These are phyloP conservation scores for Crocallis elinguaria DNA, from an alignment of 2,888 invertebrate species.

Conservation along the genomic window DNA sequence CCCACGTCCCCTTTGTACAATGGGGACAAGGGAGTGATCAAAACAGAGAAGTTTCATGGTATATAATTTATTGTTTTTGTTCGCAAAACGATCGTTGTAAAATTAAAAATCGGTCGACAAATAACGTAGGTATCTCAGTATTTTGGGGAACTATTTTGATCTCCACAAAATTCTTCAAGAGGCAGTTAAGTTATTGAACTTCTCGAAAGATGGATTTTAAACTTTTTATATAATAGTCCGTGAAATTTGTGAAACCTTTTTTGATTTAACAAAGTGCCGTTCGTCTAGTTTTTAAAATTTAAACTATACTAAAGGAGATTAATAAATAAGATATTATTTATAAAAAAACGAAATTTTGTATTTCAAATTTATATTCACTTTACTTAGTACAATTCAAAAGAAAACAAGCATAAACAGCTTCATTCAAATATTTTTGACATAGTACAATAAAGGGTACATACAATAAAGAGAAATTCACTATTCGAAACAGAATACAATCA, in stretches of 20 bases:
- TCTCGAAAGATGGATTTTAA: too few species aligned
- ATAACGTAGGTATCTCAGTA: neutral
- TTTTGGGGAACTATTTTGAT: neutral
- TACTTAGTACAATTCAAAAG: too few species aligned
- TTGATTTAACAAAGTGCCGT: too few species aligned
- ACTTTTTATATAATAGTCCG: too few species aligned
- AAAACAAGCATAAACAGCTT: neutral
- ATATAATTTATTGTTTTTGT: conserved; percentile 60
- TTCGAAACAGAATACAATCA: neutral
- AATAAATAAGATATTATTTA: too few species aligned
- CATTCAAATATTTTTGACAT: neutral
- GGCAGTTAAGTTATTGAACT: too few species aligned
- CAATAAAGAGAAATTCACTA: neutral
- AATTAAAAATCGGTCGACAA: conserved; percentile 16
- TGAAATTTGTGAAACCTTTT: too few species aligned
- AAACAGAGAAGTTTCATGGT: conserved; percentile 62
- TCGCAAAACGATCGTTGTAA: conserved; percentile 35
- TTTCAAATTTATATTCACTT: too few species aligned
- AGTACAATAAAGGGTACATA: conserved; percentile 1
- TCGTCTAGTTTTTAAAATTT: too few species aligned
- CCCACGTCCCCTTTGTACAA: conserved; percentile 66
- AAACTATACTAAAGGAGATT: too few species aligned
- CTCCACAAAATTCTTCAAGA: too few species aligned
- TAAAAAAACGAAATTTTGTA: too few species aligned
- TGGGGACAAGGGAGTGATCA: conserved; percentile 81